These are phyloP conservation scores for Rousettus leschenaultii DNA, from an alignment of 2,113 vertebrate genomes.

Conservation along the genomic window DNA sequence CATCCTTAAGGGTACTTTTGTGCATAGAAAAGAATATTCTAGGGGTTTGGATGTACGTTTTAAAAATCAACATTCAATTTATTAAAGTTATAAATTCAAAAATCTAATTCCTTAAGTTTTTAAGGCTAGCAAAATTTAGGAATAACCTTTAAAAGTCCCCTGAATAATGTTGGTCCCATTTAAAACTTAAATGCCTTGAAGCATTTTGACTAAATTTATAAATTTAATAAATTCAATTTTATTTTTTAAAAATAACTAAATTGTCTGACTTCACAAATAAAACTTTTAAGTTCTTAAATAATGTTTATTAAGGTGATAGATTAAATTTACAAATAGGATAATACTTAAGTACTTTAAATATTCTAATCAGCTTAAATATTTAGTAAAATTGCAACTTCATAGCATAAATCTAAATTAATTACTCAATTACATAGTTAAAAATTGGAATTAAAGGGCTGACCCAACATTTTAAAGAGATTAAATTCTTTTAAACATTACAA, in stretches of 20 bases:
- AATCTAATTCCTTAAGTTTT: constrained; percentile 8
- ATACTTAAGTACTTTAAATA: background rate
- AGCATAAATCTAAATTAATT: constrained; percentile 38
- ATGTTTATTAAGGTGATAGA: constrained; percentile 29
- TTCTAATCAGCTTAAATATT: constrained; percentile 31
- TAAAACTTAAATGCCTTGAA: constrained; percentile 23
- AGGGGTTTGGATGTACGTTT: background rate
- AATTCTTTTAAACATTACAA: background rate
- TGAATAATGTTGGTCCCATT: background rate
- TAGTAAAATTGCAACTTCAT: constrained; percentile 25
- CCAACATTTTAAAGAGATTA: background rate
- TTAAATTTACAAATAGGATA: background rate
- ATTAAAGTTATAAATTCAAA: background rate
- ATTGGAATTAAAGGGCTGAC: constrained; percentile 4
- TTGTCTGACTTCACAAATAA: constrained; percentile 12
- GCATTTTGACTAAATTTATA: constrained; percentile 13
- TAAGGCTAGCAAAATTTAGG: constrained; percentile 7
- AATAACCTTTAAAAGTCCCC: background rate
- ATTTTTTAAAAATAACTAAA: background rate
- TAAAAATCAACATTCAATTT: constrained; percentile 5
- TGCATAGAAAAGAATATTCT: background rate
- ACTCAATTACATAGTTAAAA: constrained; percentile 1
- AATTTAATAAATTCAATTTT: constrained; percentile 23
- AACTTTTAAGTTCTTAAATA: background rate
- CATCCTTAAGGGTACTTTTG: background rate